These are phyloP conservation scores for Eriosoma lanigerum DNA, from an alignment of 1,140 invertebrate species.

Conservation along the genomic window DNA sequence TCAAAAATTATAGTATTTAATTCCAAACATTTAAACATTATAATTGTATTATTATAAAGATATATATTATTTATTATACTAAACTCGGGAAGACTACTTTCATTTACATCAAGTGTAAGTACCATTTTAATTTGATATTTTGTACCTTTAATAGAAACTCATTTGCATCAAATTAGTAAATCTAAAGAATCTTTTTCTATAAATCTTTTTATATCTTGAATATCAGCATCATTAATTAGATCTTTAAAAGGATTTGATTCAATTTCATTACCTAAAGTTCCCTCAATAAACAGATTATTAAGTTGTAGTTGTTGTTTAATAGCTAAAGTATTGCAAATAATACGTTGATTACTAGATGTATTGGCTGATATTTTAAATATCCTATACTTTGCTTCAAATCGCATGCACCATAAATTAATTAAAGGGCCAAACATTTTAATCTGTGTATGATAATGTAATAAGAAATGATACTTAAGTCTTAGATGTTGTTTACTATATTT, in stretches of 20 bases:
- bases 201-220: background rate
- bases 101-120: background rate
- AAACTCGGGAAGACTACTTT: background rate
- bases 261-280: background rate
- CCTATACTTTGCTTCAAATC: slow-evolving; percentile 1
- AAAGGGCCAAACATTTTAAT: background rate
- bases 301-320: background rate
- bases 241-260: background rate
- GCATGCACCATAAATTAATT: background rate
- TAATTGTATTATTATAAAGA: background rate
- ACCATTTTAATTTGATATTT: background rate
- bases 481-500: slow-evolving; percentile 3
- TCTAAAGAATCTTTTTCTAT: background rate
- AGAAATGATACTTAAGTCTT: background rate
- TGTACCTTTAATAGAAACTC: slow-evolving; percentile 8
- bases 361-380: slow-evolving; percentile 15
- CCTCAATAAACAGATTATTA: background rate
- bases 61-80: background rate
- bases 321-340: background rate
- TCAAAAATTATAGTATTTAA: background rate
- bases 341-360: background rate
- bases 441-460: background rate
- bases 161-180: background rate
- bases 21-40: slow-evolving; percentile 4
- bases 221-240: background rate